Base-by-base conservation (phyloP, 2,888 invertebrate genomes). In the Lasioglossum leucozonium region DNA sequence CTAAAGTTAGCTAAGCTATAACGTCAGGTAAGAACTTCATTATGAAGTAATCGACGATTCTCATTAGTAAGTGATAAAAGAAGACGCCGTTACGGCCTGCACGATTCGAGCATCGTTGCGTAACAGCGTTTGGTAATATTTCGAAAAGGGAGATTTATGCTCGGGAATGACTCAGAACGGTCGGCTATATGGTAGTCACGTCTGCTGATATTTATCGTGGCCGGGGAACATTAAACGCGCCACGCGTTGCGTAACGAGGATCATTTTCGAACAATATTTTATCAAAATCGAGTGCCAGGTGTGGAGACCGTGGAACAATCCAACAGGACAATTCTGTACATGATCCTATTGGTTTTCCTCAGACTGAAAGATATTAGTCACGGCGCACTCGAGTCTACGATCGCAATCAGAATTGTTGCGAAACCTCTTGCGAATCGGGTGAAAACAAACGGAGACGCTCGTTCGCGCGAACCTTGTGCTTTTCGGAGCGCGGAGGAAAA, bases 121-220 rank as follows among this genome's bases (percentile, higher is more conserved):
- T 37, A 79, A 79, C 51, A 47, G 8, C 72, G 55, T 79, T 83
- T 77, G 77, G 79, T 42, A 79, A 79, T 65, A 65, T 65, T 67
- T 37, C 30, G 40, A 76, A 51, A 26, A 58, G n/a, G 37, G 30
- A 55, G 42, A 74, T 8, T 13, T 26, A 26, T 34, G 18, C 67
- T 2, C 8, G 73, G 69, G 58, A 79, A 30, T 85, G 85, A 85
- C 42, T 85, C 85, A 85, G 69, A 75, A 69, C 42, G 42, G 4
- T 37, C 47, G 65, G 83, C 75, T 83, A 82, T 76, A 30, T 16
- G 37, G 58, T n/a, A 55, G 30, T 40, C 75, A 26, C 22, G 72
- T 47, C 37, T 30, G 76, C 76, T 42, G 85, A 85, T 85, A 55
- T 72, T 69, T 83, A 83, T 85, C 84, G 67, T 8, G 22, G 34